Percentiles rank a stretch among this genome's conserved stretches.
These are phyloP conservation scores for Gavialis gangeticus DNA, from an alignment of 2,113 vertebrate species.

Conservation along the genomic window DNA sequence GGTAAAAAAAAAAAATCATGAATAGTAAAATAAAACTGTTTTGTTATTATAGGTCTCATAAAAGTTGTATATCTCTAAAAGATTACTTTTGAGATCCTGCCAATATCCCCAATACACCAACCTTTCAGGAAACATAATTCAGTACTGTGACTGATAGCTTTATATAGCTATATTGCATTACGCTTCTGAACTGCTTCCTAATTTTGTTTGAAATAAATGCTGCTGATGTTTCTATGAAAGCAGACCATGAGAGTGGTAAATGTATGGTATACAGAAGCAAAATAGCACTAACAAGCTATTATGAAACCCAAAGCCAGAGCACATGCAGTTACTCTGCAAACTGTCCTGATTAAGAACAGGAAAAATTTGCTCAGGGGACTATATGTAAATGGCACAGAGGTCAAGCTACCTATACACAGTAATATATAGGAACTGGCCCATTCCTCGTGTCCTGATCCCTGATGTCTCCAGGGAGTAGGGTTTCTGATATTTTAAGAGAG, in stretches of 20 bases:
- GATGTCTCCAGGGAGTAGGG: not conserved
- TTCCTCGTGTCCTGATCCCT: not conserved
- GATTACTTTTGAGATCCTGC: not conserved
- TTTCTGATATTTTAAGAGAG: not conserved
- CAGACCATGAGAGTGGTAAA: not conserved
- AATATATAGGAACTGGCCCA: not conserved
- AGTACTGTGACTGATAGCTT: not conserved
- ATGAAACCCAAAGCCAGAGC: not conserved
- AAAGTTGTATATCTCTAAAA: accelerated
- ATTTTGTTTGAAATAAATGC: not conserved
- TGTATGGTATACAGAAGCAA: not conserved
- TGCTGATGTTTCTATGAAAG: not conserved
- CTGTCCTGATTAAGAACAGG: not conserved
- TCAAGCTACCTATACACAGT: not conserved
- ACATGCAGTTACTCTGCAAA: not conserved
- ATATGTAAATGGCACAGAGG: not conserved
- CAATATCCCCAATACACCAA: not conserved
- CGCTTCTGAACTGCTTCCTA: not conserved
- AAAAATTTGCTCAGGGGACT: not conserved
- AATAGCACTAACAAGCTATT: not conserved
- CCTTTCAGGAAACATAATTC: not conserved
- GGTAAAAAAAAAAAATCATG: not conserved
- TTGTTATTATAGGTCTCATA: not conserved
- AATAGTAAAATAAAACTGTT: too few relatives aligned
- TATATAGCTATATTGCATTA: not conserved